A percentile compares a stretch with the other conserved stretches of the same genome.
Evolutionary conservation across 1,140 invertebrate genomes (phyloP).

Genomic region (Dolichoris vasculosae): DNA sequence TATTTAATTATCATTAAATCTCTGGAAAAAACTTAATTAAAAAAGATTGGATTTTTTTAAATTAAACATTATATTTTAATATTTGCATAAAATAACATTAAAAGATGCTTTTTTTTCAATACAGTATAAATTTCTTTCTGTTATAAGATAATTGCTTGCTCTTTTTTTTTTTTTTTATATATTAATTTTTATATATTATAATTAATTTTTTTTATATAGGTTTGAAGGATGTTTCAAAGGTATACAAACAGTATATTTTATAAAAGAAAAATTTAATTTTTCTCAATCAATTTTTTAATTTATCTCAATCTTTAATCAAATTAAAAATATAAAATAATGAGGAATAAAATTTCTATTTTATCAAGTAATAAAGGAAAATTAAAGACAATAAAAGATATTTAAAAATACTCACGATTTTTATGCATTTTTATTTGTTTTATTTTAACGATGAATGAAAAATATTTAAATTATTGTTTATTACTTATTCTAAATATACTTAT

Average conservation of each 20-base stretch:
- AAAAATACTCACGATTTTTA: not conserved
- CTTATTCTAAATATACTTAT: too few relatives aligned
- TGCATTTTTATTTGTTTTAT: not conserved
- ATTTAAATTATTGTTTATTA: too few relatives aligned
- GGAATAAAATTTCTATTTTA: not conserved
- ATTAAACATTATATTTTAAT: too few relatives aligned
- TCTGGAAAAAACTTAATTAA: too few relatives aligned
- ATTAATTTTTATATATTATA: not conserved
- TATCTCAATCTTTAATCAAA: not conserved
- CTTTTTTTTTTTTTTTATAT: not conserved
- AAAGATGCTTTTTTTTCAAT: too few relatives aligned
- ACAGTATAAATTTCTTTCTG: too few relatives aligned
- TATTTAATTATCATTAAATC: too few relatives aligned
- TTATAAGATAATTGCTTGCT: not conserved
- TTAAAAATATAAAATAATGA: not conserved
- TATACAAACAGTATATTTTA: slow-evolving; percentile 18
- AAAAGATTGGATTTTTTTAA: too few relatives aligned
- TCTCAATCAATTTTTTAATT: not conserved
- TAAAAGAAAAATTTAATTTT: not conserved
- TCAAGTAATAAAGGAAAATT: slow-evolving; percentile 30
- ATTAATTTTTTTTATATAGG: not conserved
- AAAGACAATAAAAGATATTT: slow-evolving; percentile 45
- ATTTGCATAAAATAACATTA: too few relatives aligned
- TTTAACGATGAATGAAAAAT: not conserved
- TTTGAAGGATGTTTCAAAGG: not conserved